phyloP scores from a whole-genome alignment of 2,797 vertebrate genomes.

The Numenius phaeopus region DNA sequence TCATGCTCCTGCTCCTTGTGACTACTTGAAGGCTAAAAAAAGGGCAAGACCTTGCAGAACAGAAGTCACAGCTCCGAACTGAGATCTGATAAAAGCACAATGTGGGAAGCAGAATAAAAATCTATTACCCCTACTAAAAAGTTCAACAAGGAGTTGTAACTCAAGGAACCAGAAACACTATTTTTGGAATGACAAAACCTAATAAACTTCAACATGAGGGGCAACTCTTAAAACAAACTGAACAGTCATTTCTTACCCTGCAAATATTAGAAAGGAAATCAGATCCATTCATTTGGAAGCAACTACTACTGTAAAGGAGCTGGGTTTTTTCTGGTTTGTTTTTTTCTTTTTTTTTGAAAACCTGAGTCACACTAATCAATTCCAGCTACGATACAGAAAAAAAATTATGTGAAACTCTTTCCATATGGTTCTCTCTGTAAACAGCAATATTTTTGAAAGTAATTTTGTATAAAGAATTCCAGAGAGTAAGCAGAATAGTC shows the following conservation, averaged over 20 bases:
- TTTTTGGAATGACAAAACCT: constrained; percentile 11
- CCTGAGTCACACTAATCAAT: background rate
- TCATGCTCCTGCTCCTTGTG: background rate
- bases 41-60: background rate
- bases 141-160: constrained; percentile 1
- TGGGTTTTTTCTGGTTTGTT: background rate
- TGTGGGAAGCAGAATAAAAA: constrained; percentile 1
- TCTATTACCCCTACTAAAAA: background rate
- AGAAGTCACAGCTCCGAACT: background rate
- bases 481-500: constrained; percentile 12
- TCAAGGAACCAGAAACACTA: background rate
- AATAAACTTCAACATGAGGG: background rate
- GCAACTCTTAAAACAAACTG: constrained; percentile 15
- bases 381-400: background rate
- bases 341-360: background rate
- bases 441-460: constrained; percentile 42
- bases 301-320: constrained; percentile 6
- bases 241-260: background rate
- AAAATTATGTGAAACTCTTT: background rate
- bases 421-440: constrained; percentile 35
- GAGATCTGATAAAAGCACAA: background rate
- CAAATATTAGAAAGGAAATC: constrained; percentile 45
- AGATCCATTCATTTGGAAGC: constrained; percentile 38
- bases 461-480: constrained; percentile 25
- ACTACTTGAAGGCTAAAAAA: background rate